Conservation (phyloP, 2,113 vertebrate species). For the Dromaius novaehollandiae region DNA sequence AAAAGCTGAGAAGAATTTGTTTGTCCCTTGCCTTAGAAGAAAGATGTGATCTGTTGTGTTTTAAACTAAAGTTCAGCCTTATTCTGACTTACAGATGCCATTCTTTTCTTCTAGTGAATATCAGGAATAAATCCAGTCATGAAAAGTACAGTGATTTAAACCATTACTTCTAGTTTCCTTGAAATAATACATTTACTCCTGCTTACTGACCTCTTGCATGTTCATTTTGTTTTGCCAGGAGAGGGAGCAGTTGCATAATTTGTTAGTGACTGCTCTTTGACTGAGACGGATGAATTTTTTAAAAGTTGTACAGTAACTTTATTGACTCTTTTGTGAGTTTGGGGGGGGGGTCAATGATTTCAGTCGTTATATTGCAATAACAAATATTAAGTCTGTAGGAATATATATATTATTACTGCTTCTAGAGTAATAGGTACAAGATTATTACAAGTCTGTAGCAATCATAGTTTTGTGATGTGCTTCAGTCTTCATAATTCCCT, state of each 20-base stretch:
- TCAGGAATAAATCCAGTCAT: neutral
- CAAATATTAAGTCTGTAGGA: neutral
- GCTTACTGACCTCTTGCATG: accelerated
- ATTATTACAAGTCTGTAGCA: neutral
- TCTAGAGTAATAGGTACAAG: neutral
- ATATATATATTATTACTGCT: neutral
- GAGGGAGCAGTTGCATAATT: slow-evolving; percentile 46
- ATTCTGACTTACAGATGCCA: neutral
- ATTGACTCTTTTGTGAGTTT: neutral
- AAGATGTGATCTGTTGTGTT: neutral
- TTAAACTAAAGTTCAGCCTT: neutral
- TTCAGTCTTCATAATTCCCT: neutral
- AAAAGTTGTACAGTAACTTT: neutral
- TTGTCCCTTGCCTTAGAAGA: neutral
- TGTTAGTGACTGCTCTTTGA: neutral
- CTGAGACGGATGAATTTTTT: neutral
- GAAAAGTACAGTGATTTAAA: neutral
- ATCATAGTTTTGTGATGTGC: neutral
- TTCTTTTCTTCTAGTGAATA: neutral
- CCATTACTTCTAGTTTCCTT: neutral
- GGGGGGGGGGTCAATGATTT: neutral
- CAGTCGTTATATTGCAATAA: neutral
- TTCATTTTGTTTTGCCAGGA: slow-evolving; percentile 4
- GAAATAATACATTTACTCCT: neutral
- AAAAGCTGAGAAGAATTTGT: neutral